Evolutionary conservation across 2,797 vertebrate genomes (phyloP).

Genomic region (Tinamus major): DNA sequence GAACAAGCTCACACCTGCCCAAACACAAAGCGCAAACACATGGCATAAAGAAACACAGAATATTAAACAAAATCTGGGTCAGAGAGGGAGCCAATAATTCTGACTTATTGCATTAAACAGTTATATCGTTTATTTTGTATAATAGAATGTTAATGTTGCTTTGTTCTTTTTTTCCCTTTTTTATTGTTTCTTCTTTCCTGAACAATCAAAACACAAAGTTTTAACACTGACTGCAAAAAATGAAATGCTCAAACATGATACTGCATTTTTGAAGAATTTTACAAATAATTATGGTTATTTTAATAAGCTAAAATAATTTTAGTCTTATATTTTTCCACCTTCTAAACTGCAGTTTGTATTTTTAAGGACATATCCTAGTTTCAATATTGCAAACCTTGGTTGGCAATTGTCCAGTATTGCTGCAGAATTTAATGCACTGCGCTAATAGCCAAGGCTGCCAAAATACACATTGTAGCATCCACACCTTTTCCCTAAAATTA

Average conservation of each 20-base stretch:
- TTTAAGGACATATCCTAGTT: not conserved
- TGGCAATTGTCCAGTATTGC: conserved; percentile 12
- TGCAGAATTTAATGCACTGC: conserved; percentile 17
- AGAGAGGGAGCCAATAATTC: not conserved
- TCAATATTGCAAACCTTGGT: not conserved
- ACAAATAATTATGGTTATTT: not conserved
- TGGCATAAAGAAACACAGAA: conserved; percentile 27
- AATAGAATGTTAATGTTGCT: not conserved
- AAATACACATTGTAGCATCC: not conserved
- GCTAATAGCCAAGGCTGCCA: conserved; percentile 9
- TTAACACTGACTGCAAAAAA: not conserved
- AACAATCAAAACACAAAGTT: not conserved
- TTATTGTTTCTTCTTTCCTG: not conserved
- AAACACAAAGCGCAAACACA: conserved; percentile 40
- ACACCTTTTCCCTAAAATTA: not conserved
- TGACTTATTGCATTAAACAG: not conserved
- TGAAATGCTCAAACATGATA: not conserved
- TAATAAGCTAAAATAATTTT: not conserved
- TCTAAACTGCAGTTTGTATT: not conserved
- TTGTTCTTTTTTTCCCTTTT: not conserved
- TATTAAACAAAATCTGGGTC: conserved; percentile 41
- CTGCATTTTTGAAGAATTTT: not conserved
- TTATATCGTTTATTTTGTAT: not conserved
- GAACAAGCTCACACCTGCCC: conserved; percentile 63
- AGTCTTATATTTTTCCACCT: not conserved